Conservation (phyloP, 2,888 invertebrate genomes). For the Caenorhabditis sp. region DNA sequence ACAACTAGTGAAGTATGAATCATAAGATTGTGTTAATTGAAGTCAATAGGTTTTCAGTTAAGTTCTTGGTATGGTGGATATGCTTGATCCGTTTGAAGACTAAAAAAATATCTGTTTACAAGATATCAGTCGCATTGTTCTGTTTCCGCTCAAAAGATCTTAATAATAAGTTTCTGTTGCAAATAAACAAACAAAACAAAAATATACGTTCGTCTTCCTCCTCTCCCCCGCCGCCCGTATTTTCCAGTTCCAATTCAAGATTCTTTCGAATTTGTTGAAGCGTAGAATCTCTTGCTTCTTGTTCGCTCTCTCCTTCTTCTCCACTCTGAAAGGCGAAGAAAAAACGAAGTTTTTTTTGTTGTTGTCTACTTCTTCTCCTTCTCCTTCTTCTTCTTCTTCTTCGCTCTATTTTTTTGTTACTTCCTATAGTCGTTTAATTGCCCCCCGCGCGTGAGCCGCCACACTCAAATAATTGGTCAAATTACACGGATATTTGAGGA, state of each 20-base stretch:
- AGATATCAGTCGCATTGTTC: no score
- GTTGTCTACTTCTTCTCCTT: neutral
- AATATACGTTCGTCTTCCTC: neutral
- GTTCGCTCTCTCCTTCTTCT: constrained; percentile 1
- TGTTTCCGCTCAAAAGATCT: no score
- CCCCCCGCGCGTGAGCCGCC: neutral
- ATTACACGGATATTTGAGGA: constrained; percentile 19
- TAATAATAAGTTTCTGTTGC: no score
- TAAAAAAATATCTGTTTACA: no score
- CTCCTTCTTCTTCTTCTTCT: neutral
- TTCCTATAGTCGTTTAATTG: constrained; percentile 4
- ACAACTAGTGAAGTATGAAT: no score
- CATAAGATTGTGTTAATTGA: no score
- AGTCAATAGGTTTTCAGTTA: no score
- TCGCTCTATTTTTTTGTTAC: constrained; percentile 7
- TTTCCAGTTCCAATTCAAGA: neutral
- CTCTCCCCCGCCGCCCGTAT: neutral
- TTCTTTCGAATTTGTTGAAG: constrained; percentile 1
- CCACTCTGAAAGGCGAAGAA: neutral
- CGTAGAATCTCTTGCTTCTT: neutral
- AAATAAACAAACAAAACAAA: no score
- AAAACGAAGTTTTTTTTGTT: neutral
- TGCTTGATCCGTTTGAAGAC: no score
- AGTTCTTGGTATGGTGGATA: no score
- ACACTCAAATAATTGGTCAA: constrained; percentile 30